A percentile compares a stretch with the other conserved stretches of the same genome.
phyloP scores from a whole-genome alignment of 2,797 vertebrate species.

The Morus bassanus region DNA sequence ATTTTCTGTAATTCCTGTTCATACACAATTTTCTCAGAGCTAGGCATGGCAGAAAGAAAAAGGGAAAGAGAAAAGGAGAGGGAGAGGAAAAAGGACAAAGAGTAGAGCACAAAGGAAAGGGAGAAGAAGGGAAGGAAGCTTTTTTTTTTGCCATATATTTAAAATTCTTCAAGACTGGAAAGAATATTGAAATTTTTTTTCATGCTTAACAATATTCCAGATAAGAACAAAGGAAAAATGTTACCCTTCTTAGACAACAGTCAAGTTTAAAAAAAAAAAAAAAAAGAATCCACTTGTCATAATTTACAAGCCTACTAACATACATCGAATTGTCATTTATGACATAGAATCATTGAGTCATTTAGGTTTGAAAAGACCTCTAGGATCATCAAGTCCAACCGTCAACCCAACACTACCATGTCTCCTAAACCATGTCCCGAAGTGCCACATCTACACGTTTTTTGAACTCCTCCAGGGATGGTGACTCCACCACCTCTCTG shows the following conservation, averaged over 20 bases:
- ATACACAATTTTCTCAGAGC: not conserved
- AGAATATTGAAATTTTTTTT: not conserved
- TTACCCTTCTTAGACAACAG: not conserved
- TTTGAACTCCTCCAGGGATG: too few relatives aligned
- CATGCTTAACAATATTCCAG: not conserved
- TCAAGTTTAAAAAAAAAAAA: not conserved
- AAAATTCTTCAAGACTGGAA: not conserved
- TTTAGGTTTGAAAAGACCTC: too few relatives aligned
- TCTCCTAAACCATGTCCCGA: too few relatives aligned
- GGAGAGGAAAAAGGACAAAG: not conserved
- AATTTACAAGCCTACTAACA: not conserved
- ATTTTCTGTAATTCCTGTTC: constrained; percentile 4
- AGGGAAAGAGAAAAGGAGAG: not conserved
- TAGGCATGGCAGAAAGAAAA: not conserved
- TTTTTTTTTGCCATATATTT: not conserved
- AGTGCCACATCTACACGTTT: too few relatives aligned
- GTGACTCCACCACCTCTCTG: too few relatives aligned
- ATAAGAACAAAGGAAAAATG: not conserved
- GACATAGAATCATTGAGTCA: not conserved
- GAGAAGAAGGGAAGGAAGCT: not conserved
- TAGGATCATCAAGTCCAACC: too few relatives aligned
- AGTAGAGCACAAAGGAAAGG: not conserved
- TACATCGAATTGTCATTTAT: not conserved
- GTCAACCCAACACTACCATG: too few relatives aligned
- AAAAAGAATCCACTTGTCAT: not conserved